phyloP scores from a whole-genome alignment of 1,140 invertebrate species.

The Akabosia matsudoensis region DNA sequence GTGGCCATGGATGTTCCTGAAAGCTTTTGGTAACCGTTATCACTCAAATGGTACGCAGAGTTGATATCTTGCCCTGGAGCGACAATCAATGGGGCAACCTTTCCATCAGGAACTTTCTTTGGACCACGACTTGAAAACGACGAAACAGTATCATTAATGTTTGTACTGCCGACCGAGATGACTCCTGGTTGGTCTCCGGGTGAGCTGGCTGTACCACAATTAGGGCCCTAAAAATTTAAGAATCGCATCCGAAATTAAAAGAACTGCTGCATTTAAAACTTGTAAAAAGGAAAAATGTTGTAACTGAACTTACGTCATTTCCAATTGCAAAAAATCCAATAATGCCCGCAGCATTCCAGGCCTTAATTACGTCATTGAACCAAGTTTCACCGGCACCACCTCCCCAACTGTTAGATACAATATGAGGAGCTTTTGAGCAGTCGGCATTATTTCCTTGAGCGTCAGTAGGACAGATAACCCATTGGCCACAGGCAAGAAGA shows the following conservation, averaged over 20 bases:
- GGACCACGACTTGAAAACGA: conserved; percentile 26
- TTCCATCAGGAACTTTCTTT: background rate
- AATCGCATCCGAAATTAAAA: too few species aligned
- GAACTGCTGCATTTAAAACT: background rate
- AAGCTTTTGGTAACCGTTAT: conserved; percentile 10
- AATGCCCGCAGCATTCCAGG: conserved; percentile 30
- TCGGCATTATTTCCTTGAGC: conserved; percentile 19
- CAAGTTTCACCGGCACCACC: conserved; percentile 26
- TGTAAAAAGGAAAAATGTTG: background rate
- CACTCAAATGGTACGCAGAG: background rate
- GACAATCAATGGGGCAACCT: background rate
- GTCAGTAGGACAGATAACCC: conserved; percentile 30
- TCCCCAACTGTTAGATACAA: conserved; percentile 36
- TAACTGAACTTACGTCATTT: background rate
- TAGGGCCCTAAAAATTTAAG: conserved; percentile 34
- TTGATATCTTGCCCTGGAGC: conserved; percentile 21
- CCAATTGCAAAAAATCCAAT: conserved; percentile 35
- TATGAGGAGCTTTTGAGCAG: conserved; percentile 34
- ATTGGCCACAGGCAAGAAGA: conserved; percentile 36
- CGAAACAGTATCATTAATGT: background rate
- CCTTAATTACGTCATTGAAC: conserved; percentile 26
- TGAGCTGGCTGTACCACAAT: conserved; percentile 20
- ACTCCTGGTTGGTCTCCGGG: conserved; percentile 23
- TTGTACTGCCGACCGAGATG: conserved; percentile 26
- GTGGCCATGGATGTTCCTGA: conserved; percentile 2